Evolutionary conservation across 92 coral and sea anemone species (phyloP), one percentile per base, ranked within the genome.

Genomic region (Zoanthus sansibaricus): DNA sequence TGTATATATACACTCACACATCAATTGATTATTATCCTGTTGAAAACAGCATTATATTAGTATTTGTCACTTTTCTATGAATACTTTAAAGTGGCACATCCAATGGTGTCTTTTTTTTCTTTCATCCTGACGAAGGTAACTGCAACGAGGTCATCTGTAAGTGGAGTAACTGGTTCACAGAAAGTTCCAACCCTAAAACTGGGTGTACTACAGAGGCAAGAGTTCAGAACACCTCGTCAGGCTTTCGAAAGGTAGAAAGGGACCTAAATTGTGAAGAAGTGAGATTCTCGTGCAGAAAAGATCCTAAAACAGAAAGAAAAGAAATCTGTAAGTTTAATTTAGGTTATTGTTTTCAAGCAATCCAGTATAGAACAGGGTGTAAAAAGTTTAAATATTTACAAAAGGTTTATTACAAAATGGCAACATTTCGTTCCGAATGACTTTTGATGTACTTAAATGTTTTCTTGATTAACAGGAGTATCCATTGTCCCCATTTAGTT

Each of bases 261-360:
- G 73, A 78, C 64, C 89, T 75, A 9, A 88, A 78, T 83, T 94
- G 98, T 66, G 82, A 88, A 32, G 91, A 83, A 45, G 78, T 94
- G 46, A 76, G 80, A 49, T 90, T 91, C 18, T 37, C 82, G 76
- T 94, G 98, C 32, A 25, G 9, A 37, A 79, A 76, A 16, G 71
- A 86, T 0, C 46, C 86, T 31, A 84, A 47, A 45, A 77, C 67
- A 49, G 98, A 94, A 74, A 89, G 75, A 75, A 70, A 79, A 47
- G 78, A 92, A 48, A 90, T 85, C 56, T 94, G 98, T 94, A 77
- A 92, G 98, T 94, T 62, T n/a, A n/a, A n/a, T n/a, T n/a, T n/a
- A n/a, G n/a, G n/a, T n/a, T n/a, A n/a, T n/a, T n/a, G n/a, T n/a
- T n/a, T 20, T 13, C n/a, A 8, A 0, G 3, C 59, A 25, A 25